These are phyloP conservation scores for Serranus cabrilla DNA, from an alignment of 2,797 vertebrate species.

Conservation along the genomic window DNA sequence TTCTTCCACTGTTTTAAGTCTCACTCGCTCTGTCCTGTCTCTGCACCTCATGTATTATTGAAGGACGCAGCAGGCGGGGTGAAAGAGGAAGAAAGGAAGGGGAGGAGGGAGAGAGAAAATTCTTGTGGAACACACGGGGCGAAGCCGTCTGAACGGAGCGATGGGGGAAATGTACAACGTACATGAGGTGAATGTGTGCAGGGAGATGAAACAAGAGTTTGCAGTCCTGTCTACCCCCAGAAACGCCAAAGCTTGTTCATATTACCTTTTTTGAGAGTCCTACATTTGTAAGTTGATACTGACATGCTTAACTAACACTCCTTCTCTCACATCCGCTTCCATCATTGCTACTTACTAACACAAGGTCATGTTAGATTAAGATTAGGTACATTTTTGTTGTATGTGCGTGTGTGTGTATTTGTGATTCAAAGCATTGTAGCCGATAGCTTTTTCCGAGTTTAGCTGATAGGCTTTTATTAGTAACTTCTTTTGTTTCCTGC, in stretches of 20 bases:
- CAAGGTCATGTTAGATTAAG: conserved; percentile 64
- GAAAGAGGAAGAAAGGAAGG: conserved; percentile 46
- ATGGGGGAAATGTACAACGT: conserved; percentile 25
- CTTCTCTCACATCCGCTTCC: conserved; percentile 53
- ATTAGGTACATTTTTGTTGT: conserved; percentile 66
- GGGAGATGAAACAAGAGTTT: conserved; percentile 55
- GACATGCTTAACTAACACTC: conserved; percentile 65
- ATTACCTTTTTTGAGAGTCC: conserved; percentile 72
- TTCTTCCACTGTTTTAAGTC: conserved; percentile 58
- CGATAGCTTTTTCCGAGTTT: conserved; percentile 57
- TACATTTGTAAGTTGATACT: conserved; percentile 81
- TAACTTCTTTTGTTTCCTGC: conserved; percentile 44
- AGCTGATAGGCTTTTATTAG: conserved; percentile 53
- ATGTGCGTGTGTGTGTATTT: conserved; percentile 70
- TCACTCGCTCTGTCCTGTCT: conserved; percentile 65
- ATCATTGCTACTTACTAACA: conserved; percentile 74
- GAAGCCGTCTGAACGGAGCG: conserved; percentile 20
- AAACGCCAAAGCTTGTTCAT: conserved; percentile 75
- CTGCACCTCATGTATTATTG: conserved; percentile 79
- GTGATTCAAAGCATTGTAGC: conserved; percentile 71
- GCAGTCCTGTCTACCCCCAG: conserved; percentile 67
- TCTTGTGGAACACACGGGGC: conserved; percentile 45
- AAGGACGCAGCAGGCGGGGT: conserved; percentile 55
- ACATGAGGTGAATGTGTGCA: conserved; percentile 42
- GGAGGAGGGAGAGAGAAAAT: conserved; percentile 43